Evolutionary conservation across 2,888 invertebrate genomes (phyloP), one percentile per base, ranked within the genome.

Genomic region (Ligdia adustata): DNA sequence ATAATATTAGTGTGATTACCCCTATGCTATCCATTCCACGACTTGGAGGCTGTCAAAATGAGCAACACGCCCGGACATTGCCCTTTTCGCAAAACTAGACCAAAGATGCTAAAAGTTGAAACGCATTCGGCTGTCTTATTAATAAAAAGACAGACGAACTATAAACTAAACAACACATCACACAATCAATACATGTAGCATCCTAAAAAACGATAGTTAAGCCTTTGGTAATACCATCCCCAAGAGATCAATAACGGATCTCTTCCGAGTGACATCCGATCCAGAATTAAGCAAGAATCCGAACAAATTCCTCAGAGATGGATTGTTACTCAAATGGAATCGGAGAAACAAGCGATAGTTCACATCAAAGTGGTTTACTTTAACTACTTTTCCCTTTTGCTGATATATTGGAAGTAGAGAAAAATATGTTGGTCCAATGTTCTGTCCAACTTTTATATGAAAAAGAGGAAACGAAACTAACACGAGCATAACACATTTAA

Each of bases 281-380:
- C 51, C 46, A 33, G 40, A 53, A 43, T 40, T 22, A 39, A 33
- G 42, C 51, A 51, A 37, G 44, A 51, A 42, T 53, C 52, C 33
- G 42, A 42, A 57, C 37, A 43, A 56, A 66, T 58, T 52, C 40
- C 48, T 12, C 14, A 12, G 47, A 46, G 55, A 61, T 62, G 46
- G 50, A 53, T 42, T 59, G 55, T 35, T 34, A 51, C 61, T 52
- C 43, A 47, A 59, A 57, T 49, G 47, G 55, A 53, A 60, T 38
- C 16, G 46, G 50, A 39, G 48, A 46, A 57, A 61, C 45, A 43
- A 34, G 13, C 34, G 20, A 42, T 42, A 33, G 38, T 47, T 41
- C 32, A 46, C 38, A 39, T 46, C 35, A 35, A 41, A 47, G 35
- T 6, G 31, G 29, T 37, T 41, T 28, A 31, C 41, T 35, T 22